Evolutionary conservation across 2,797 vertebrate genomes (phyloP).

Genomic region (Muraenolepis orangiensis): DNA sequence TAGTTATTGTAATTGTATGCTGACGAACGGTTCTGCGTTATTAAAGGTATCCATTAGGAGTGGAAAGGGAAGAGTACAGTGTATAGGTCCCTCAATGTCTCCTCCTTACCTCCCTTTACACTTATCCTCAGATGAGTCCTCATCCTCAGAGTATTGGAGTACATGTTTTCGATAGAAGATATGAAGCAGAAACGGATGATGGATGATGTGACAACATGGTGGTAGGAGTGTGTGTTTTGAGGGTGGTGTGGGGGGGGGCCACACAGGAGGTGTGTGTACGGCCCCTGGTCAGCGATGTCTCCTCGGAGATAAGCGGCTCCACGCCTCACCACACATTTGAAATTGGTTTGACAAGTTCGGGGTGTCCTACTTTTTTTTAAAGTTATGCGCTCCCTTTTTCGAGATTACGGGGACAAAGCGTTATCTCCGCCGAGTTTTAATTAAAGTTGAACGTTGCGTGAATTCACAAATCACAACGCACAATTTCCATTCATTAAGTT

Average conservation of each 20-base stretch:
- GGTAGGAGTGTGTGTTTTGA: background rate
- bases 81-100: too few relatives aligned
- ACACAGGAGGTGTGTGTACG: background rate
- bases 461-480: background rate
- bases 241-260: too few relatives aligned
- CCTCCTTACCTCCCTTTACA: too few relatives aligned
- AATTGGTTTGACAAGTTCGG: background rate
- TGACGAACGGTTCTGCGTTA: too few relatives aligned
- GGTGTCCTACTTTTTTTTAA: background rate
- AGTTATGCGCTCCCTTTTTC: background rate
- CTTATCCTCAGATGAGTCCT: too few relatives aligned
- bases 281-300: background rate
- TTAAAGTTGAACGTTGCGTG: background rate
- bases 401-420: background rate
- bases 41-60: background rate
- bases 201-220: background rate
- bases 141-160: too few relatives aligned
- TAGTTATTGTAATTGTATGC: too few relatives aligned
- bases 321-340: background rate
- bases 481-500: background rate
- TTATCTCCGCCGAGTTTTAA: background rate
- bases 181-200: too few relatives aligned
- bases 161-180: too few relatives aligned
- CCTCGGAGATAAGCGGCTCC: background rate
- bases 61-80: too few relatives aligned